These are phyloP conservation scores for Lissocephala sabroskyi DNA, from an alignment of 2,888 invertebrate genomes.

Conservation along the genomic window DNA sequence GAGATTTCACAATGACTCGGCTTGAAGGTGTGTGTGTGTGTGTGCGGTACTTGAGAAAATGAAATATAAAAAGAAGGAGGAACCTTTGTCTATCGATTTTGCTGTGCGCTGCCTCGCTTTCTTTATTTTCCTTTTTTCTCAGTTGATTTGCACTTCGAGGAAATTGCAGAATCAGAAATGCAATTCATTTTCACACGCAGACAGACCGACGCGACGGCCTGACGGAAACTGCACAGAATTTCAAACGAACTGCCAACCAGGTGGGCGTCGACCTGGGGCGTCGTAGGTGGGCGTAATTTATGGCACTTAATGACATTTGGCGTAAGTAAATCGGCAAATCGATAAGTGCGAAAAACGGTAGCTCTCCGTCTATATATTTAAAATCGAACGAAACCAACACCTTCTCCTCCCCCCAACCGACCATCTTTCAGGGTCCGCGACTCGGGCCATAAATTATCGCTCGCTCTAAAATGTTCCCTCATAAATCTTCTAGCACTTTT, in stretches of 20 bases:
- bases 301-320: conserved; percentile 38
- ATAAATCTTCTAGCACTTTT: conserved; percentile 30
- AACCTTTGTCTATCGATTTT: conserved; percentile 58
- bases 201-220: not conserved
- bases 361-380: no score
- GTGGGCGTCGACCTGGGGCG: conserved; percentile 7
- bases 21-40: conserved; percentile 1
- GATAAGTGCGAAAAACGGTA: no score
- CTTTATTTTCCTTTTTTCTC: not conserved
- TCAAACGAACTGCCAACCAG: not conserved
- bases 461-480: conserved; percentile 9
- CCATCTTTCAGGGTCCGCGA: no score
- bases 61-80: conserved; percentile 27
- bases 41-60: conserved; percentile 42
- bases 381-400: no score
- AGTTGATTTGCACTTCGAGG: conserved; percentile 48
- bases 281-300: conserved; percentile 42
- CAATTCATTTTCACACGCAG: conserved; percentile 51
- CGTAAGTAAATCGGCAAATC: no score
- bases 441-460: conserved; percentile 20
- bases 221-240: not conserved
- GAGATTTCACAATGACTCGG: conserved; percentile 19
- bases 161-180: conserved; percentile 42
- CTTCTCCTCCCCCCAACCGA: no score
- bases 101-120: not conserved